These are phyloP conservation scores for Drosophila ercepeae DNA, from an alignment of 1,140 invertebrate genomes.

Conservation along the genomic window DNA sequence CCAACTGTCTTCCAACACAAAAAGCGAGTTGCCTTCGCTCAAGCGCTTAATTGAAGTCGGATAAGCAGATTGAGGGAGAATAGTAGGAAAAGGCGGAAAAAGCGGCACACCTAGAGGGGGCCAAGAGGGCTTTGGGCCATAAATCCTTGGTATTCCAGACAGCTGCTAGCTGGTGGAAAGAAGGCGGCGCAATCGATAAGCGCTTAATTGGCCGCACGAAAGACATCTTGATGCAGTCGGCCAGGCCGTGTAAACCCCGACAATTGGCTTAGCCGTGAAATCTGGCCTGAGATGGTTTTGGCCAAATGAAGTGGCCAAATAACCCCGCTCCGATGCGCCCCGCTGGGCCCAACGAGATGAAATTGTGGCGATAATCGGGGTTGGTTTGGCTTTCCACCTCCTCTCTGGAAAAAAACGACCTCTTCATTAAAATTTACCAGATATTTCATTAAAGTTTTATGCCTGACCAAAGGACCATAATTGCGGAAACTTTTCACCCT, in stretches of 20 bases:
- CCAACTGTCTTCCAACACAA: constrained; percentile 15
- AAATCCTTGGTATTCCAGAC: constrained; percentile 31
- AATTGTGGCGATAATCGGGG: constrained; percentile 12
- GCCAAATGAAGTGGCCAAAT: constrained; percentile 7
- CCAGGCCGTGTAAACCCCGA: constrained; percentile 3
- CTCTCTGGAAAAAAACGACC: too few species aligned
- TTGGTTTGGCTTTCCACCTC: constrained; percentile 4
- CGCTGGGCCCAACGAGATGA: not conserved
- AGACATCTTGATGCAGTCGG: constrained; percentile 42
- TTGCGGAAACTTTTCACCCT: constrained; percentile 32
- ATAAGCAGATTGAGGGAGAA: constrained; percentile 22
- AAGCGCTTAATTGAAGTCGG: constrained; percentile 50
- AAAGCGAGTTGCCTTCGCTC: constrained; percentile 23
- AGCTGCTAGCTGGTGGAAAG: constrained; percentile 18
- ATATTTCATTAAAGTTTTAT: constrained; percentile 33
- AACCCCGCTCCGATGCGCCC: not conserved
- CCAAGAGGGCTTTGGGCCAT: constrained; percentile 25
- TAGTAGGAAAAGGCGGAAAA: constrained; percentile 9
- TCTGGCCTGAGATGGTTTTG: constrained; percentile 12
- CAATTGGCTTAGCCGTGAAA: constrained; percentile 26
- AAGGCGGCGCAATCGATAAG: constrained; percentile 37
- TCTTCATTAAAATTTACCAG: constrained; percentile 30
- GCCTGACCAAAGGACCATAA: constrained; percentile 41
- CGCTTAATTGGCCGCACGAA: constrained; percentile 43
- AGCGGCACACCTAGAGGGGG: constrained; percentile 3